These are phyloP conservation scores for Rhynchopsitta pachyrhyncha DNA, from an alignment of 2,113 vertebrate genomes.

Conservation along the genomic window DNA sequence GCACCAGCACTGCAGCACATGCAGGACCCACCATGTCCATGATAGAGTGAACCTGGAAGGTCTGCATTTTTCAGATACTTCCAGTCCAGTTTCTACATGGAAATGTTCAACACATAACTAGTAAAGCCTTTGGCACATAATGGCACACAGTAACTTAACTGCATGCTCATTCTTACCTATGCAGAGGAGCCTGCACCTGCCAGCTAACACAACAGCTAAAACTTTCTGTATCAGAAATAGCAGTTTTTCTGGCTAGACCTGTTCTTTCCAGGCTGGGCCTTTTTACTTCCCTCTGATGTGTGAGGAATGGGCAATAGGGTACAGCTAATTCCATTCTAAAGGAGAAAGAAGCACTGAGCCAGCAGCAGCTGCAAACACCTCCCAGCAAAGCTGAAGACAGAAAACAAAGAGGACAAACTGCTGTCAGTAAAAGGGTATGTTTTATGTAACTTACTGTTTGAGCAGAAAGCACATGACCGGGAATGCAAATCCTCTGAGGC, in stretches of 20 bases:
- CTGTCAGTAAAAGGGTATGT: not conserved
- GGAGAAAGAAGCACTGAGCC: not conserved
- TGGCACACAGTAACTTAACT: not conserved
- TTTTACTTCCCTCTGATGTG: not conserved
- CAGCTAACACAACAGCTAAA: not conserved
- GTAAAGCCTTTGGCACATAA: not conserved
- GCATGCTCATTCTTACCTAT: not conserved
- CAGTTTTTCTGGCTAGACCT: not conserved
- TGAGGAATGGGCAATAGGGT: not conserved
- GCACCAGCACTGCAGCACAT: fast-evolving
- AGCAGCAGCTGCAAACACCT: not conserved
- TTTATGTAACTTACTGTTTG: not conserved
- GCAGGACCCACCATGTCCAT: not conserved
- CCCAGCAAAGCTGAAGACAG: not conserved
- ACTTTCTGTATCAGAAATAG: not conserved
- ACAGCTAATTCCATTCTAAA: not conserved
- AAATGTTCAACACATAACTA: not conserved
- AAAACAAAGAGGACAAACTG: not conserved
- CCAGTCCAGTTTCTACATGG: not conserved
- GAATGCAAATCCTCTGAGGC: not conserved
- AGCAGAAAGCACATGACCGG: not conserved
- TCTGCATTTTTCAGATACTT: not conserved
- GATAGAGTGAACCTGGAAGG: fast-evolving
- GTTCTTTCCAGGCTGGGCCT: not conserved
- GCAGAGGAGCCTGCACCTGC: not conserved